Percentiles rank a stretch among this genome's conserved stretches.
These are phyloP conservation scores for Donacobius atricapilla DNA, from an alignment of 2,113 vertebrate species.

Conservation along the genomic window DNA sequence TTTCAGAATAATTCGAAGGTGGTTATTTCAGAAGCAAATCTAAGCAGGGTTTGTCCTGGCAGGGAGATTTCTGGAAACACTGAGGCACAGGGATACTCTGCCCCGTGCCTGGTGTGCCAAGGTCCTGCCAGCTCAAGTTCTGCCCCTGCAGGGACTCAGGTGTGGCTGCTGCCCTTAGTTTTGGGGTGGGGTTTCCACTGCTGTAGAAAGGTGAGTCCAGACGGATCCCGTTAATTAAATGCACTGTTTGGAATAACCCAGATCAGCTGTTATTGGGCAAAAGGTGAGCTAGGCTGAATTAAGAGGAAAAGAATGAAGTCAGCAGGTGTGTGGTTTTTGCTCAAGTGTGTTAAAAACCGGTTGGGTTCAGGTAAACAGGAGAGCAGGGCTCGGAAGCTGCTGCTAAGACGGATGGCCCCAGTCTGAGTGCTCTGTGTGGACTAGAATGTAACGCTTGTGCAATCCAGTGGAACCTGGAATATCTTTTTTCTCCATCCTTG, in stretches of 20 bases:
- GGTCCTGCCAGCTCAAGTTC: fast-evolving
- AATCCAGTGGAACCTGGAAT: no score
- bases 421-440: no score
- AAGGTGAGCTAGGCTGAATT: background rate
- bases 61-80: background rate
- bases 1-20: background rate
- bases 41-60: fast-evolving
- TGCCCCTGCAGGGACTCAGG: fast-evolving
- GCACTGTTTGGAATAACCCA: background rate
- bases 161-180: background rate
- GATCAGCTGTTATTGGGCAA: fast-evolving
- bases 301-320: background rate
- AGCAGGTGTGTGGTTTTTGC: no score
- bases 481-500: no score
- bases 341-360: no score
- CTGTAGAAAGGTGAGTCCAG: background rate
- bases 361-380: no score
- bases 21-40: background rate
- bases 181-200: fast-evolving
- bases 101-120: fast-evolving
- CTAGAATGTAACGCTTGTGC: no score
- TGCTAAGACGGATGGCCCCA: no score
- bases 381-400: no score
- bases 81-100: fast-evolving
- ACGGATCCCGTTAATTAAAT: fast-evolving